phyloP scores from a whole-genome alignment of 92 coral and sea anemone genomes.

The Parazoanthus atlanticus region DNA sequence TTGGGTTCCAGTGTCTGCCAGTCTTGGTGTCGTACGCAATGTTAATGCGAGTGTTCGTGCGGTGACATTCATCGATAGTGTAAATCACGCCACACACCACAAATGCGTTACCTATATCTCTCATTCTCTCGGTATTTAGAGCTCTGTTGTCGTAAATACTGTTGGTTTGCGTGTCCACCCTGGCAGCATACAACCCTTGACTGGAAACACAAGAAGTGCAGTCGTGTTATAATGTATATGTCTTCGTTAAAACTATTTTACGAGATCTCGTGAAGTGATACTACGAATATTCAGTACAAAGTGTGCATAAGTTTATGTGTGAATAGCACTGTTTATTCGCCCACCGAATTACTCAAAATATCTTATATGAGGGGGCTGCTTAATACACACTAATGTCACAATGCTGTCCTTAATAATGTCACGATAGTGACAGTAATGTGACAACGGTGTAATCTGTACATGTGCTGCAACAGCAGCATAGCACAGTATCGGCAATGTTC shows the following conservation, averaged over 20 bases:
- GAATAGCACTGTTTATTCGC: too few species aligned
- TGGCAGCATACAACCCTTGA: neutral
- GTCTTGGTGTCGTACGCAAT: conserved; percentile 33
- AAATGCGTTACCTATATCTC: conserved; percentile 51
- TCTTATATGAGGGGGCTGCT: too few species aligned
- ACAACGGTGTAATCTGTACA: too few species aligned
- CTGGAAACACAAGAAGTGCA: neutral
- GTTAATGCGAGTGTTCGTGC: conserved; percentile 52
- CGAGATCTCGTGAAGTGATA: neutral
- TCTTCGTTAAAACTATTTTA: neutral
- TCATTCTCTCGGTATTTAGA: conserved; percentile 29
- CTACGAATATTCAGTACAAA: too few species aligned
- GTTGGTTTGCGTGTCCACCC: neutral
- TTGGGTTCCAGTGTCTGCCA: too few species aligned
- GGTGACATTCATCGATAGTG: conserved; percentile 41
- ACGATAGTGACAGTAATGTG: too few species aligned
- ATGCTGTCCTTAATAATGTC: too few species aligned
- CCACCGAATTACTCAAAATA: too few species aligned
- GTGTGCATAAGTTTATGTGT: neutral
- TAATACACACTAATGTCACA: too few species aligned
- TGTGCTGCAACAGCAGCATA: too few species aligned
- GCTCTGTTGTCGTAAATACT: neutral
- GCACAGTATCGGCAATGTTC: too few species aligned
- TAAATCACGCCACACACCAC: conserved; percentile 62
- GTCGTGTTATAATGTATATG: too few species aligned